Conservation (phyloP, 2,797 vertebrate species). For the Crypturellus tataupa region DNA sequence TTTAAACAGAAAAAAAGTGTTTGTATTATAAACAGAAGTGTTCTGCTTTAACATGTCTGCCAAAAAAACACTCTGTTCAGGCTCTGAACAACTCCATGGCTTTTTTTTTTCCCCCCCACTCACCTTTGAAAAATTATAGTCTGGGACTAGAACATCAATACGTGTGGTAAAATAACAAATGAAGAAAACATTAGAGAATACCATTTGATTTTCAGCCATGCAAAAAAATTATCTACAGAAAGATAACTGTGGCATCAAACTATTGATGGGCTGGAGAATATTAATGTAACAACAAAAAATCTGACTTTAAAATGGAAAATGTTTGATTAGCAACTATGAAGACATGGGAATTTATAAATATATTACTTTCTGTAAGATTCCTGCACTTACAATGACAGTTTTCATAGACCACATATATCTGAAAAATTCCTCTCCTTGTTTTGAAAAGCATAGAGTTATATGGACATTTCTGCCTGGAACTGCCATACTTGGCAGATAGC, state of each 20-base stretch:
- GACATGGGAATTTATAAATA: background rate
- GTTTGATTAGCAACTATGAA: background rate
- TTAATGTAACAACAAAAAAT: background rate
- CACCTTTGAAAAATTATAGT: background rate
- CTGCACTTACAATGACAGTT: background rate
- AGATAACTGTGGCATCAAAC: background rate
- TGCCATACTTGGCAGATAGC: rapidly evolving
- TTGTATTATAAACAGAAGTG: background rate
- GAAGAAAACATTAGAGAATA: background rate
- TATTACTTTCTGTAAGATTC: background rate
- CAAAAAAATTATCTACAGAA: background rate
- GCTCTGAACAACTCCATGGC: background rate
- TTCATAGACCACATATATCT: background rate
- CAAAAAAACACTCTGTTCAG: background rate
- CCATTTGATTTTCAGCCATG: background rate
- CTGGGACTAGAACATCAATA: background rate
- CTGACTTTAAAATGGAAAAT: background rate
- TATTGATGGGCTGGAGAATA: background rate
- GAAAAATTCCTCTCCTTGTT: background rate
- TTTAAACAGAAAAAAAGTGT: background rate
- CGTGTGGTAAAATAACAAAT: background rate
- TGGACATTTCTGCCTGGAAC: background rate
- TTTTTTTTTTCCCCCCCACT: background rate
- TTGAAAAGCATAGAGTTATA: rapidly evolving
- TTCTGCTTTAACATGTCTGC: background rate